phyloP scores from a whole-genome alignment of 2,797 vertebrate genomes.

The Furcifer pardalis region DNA sequence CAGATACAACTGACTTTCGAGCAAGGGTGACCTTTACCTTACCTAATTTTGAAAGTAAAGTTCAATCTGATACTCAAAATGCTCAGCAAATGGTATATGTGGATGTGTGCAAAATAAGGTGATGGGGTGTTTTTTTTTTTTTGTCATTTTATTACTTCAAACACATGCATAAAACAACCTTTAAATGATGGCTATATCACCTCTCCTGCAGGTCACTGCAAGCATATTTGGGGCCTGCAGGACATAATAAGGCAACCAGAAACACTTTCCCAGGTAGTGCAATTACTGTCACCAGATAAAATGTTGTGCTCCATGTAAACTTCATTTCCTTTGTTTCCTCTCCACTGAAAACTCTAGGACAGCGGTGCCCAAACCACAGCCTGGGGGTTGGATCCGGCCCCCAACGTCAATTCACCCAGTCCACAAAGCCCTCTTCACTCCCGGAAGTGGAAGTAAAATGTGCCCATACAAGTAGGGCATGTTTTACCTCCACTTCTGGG shows the following conservation, averaged over 20 bases:
- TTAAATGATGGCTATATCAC: constrained; percentile 36
- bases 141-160: constrained; percentile 61
- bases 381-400: no score
- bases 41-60: constrained; percentile 8
- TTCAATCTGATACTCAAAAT: neutral
- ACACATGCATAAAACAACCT: constrained; percentile 55
- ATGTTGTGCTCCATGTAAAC: constrained; percentile 8
- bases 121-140: neutral
- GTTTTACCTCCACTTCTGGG: no score
- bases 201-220: constrained; percentile 34
- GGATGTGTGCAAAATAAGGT: constrained; percentile 6
- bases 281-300: constrained; percentile 4
- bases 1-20: no score
- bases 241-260: constrained; percentile 30
- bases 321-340: neutral
- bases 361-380: no score
- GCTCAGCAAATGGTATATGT: neutral
- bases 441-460: no score
- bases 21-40: no score
- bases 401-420: no score
- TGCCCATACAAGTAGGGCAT: no score
- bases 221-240: constrained; percentile 1
- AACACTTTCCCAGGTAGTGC: neutral
- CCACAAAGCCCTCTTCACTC: no score
- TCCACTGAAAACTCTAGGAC: neutral